phyloP scores from a whole-genome alignment of 2,113 vertebrate genomes.

The Pangasianodon hypophthalmus region DNA sequence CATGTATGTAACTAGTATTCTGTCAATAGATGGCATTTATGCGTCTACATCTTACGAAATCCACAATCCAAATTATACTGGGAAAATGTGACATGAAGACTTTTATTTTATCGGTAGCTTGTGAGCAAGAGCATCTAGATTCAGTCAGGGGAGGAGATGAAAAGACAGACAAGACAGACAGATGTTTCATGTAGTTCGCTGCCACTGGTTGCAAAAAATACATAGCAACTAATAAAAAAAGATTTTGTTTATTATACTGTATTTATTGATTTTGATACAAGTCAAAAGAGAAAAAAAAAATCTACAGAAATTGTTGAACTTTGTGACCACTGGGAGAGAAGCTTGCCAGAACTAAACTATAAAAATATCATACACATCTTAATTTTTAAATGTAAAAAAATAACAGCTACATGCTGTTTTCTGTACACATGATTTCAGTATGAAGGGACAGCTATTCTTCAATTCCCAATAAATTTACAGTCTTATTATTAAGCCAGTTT shows the following conservation, averaged over 20 bases:
- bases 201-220: not conserved
- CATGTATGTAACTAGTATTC: not conserved
- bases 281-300: no score
- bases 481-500: not conserved
- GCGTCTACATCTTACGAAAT: not conserved
- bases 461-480: not conserved
- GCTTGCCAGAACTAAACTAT: not conserved
- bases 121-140: not conserved
- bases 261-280: not conserved
- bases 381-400: no score
- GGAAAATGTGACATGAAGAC: not conserved
- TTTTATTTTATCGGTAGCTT: not conserved
- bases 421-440: not conserved
- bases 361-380: not conserved
- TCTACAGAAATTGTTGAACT: not conserved
- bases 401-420: not conserved
- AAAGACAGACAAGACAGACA: no score
- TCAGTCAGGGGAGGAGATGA: no score
- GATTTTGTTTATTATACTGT: not conserved
- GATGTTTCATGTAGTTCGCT: not conserved
- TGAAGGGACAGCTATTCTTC: not conserved
- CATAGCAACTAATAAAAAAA: no score
- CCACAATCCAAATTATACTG: no score
- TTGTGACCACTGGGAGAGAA: not conserved
- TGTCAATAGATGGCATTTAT: not conserved